A percentile compares a stretch with the other conserved stretches of the same genome.
These are phyloP conservation scores for Choristoneura fumiferana DNA, from an alignment of 1,140 invertebrate species.

Conservation along the genomic window DNA sequence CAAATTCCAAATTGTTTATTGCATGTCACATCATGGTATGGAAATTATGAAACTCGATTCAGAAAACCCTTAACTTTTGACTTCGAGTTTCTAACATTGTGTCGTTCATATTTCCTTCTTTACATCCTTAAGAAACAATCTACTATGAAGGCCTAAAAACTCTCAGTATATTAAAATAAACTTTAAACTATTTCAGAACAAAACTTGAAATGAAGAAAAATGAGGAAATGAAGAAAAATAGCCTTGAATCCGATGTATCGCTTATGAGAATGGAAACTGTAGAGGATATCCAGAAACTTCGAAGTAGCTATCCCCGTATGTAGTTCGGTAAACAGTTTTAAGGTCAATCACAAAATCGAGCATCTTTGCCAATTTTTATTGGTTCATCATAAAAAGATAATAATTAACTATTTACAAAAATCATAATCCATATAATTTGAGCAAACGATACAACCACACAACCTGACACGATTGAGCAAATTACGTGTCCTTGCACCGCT, in stretches of 20 bases:
- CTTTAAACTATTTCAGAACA: too few relatives aligned
- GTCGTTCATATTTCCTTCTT: too few relatives aligned
- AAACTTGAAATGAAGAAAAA: too few relatives aligned
- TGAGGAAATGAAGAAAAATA: constrained; percentile 14
- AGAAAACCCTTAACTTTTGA: too few relatives aligned
- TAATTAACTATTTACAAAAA: constrained; percentile 57
- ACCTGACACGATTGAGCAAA: constrained; percentile 40
- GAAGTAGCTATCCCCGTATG: constrained; percentile 34
- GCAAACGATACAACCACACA: constrained; percentile 3
- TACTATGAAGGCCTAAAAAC: too few relatives aligned
- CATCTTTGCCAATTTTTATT: constrained; percentile 16
- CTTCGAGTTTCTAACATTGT: too few relatives aligned
- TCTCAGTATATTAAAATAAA: too few relatives aligned
- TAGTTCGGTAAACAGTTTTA: too few relatives aligned
- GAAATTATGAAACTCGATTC: too few relatives aligned
- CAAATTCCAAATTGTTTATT: too few relatives aligned
- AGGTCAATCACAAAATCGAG: background rate
- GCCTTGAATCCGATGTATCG: constrained; percentile 23
- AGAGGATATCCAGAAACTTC: constrained; percentile 47
- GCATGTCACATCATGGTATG: too few relatives aligned
- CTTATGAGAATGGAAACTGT: constrained; percentile 35
- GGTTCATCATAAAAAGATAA: constrained; percentile 25
- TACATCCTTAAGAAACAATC: too few relatives aligned
- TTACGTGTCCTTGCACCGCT: constrained; percentile 33
- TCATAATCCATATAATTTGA: constrained; percentile 29